Base-by-base conservation (phyloP, 2,888 invertebrate genomes). In the Nycteola revayana region DNA sequence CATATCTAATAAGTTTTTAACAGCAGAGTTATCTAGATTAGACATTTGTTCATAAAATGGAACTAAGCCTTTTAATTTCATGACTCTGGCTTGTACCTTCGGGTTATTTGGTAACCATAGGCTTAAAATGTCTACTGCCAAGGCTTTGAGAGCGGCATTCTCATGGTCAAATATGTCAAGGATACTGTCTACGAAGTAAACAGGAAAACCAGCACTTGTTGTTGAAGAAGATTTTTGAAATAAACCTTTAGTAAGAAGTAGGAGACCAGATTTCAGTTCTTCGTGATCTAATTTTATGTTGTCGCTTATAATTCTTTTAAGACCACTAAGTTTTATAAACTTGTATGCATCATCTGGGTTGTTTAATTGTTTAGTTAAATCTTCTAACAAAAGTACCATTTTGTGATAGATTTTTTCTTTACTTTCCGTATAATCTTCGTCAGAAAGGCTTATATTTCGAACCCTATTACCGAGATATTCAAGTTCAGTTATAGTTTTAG, bases 71-170 rank as follows among this genome's bases (percentile, higher is more conserved):
- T 73, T 80, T 1, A 70, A 14, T 45, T 76, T 78, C 77, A 86
- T 83, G 0, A 86, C 69, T 9, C 77, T 59, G 0, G 74, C 65
- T 57, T 87, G 87, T 0, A 76, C 49, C 23, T 49, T 64, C 0
- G 84, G 82, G 17, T 79, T 82, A 0, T 66, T 66, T 1, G 83
- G 85, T 7, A 87, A 41, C 86, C 83, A 86, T 8, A 51, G 14
- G 14, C 52, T 40, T 1, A 87, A 35, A 0, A 86, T 55, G 23
- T 85, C 79, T 20, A 86, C 32, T 0, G 68, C 65, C 9, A 70
- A 64, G 0, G 69, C 66, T 50, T 85, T 86, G 1, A 79, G 27
- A 5, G 55, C 68, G 7, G 75, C 34, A 37, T 71, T 71, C 0
- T 65, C 76, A 1, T 60, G 45, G 31, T 81, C 82, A 20, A 80